A percentile compares a stretch with the other conserved stretches of the same genome.
Conservation (phyloP, 1,140 invertebrate species). For the Belonocnema kinseyi region DNA sequence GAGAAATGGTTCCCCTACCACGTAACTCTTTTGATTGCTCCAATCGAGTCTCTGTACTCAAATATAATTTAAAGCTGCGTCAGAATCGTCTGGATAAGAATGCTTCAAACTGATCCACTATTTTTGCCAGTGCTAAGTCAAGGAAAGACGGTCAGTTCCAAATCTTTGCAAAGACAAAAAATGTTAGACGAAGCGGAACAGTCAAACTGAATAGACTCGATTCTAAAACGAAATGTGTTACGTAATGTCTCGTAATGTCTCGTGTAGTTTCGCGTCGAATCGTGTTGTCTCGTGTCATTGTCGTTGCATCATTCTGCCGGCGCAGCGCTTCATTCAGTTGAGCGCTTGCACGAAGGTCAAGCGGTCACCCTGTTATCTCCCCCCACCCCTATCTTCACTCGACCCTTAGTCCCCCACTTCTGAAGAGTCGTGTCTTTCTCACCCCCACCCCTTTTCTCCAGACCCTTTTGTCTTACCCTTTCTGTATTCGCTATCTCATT, state of each 20-base stretch:
- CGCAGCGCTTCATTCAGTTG: conserved; percentile 72
- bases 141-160: neutral
- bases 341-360: conserved; percentile 71
- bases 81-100: too few species aligned
- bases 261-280: conserved; percentile 43
- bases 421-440: conserved; percentile 35
- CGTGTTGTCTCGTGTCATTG: conserved; percentile 43
- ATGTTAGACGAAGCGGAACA: neutral
- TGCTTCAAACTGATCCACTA: too few species aligned
- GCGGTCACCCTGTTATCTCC: conserved; percentile 65
- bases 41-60: too few species aligned
- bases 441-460: conserved; percentile 43
- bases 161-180: neutral
- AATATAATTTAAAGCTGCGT: too few species aligned
- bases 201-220: too few species aligned
- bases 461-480: conserved; percentile 41
- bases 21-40: too few species aligned
- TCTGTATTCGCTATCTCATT: conserved; percentile 15
- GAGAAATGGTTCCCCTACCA: too few species aligned
- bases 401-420: neutral
- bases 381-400: conserved; percentile 5
- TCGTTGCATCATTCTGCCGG: conserved; percentile 66
- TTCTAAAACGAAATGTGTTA: too few species aligned
- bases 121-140: too few species aligned
- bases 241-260: neutral